Evolutionary conservation across 2,888 invertebrate genomes (phyloP).

Genomic region (Griposia aprilina): DNA sequence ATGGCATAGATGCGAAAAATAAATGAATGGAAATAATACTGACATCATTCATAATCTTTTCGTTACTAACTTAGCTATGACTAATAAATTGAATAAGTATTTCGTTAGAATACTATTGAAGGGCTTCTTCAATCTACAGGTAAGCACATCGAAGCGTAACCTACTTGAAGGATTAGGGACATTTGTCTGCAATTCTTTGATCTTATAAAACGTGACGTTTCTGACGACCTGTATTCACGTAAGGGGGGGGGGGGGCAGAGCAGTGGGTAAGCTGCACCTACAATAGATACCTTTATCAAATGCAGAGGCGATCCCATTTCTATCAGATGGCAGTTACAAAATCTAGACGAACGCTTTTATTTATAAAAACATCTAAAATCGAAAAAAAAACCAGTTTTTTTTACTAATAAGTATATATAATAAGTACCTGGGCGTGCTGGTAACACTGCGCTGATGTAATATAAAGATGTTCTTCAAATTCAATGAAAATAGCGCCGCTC

Average conservation of each 20-base stretch:
- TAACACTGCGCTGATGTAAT: not conserved
- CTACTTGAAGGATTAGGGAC: slow-evolving; percentile 60
- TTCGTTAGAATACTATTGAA: not conserved
- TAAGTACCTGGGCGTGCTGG: not conserved
- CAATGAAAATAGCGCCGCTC: not conserved
- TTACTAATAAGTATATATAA: too few relatives aligned
- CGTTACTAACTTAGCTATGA: slow-evolving; percentile 1
- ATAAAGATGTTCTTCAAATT: not conserved
- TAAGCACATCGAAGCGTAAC: slow-evolving; percentile 52
- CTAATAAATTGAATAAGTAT: slow-evolving; percentile 9
- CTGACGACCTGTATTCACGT: not conserved
- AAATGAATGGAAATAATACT: not conserved
- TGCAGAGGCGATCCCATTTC: not conserved
- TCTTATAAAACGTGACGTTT: slow-evolving; percentile 20
- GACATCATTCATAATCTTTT: not conserved
- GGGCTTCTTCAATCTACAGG: slow-evolving; percentile 45
- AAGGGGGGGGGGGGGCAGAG: not conserved
- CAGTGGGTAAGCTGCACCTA: not conserved
- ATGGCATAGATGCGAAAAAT: not conserved
- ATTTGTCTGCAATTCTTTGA: slow-evolving; percentile 40
- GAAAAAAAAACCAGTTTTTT: too few relatives aligned
- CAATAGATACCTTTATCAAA: not conserved
- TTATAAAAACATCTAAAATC: too few relatives aligned
- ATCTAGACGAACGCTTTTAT: too few relatives aligned
- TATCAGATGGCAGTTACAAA: not conserved